Evolutionary conservation across 1,140 invertebrate genomes (phyloP).

Genomic region (Melitaea cinxia): DNA sequence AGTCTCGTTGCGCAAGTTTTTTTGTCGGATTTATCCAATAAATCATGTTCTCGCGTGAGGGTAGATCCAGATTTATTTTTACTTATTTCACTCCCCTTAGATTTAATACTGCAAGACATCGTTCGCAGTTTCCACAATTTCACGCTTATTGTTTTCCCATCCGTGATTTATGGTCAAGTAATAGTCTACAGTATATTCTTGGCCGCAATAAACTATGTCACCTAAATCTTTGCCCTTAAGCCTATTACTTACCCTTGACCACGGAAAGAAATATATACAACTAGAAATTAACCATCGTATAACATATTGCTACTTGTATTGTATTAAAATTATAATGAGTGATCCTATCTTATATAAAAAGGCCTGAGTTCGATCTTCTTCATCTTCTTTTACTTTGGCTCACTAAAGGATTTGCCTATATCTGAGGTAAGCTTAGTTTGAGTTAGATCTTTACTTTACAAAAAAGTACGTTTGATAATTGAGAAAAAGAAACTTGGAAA

Average conservation of each 20-base stretch:
- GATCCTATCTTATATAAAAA: too few relatives aligned
- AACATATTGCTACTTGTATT: background rate
- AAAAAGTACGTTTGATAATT: too few relatives aligned
- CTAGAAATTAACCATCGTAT: constrained; percentile 16
- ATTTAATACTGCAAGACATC: constrained; percentile 76
- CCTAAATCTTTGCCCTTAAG: constrained; percentile 77
- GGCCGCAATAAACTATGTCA: constrained; percentile 78
- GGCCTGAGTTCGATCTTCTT: too few relatives aligned
- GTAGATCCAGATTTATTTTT: constrained; percentile 76
- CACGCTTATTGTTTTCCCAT: constrained; percentile 82
- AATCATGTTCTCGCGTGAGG: constrained; percentile 73
- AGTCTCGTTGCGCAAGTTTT: constrained; percentile 44
- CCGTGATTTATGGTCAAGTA: constrained; percentile 78
- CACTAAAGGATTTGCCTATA: too few relatives aligned
- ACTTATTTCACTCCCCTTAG: constrained; percentile 79
- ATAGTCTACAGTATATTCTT: constrained; percentile 76
- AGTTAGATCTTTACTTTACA: too few relatives aligned
- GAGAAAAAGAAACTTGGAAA: too few relatives aligned
- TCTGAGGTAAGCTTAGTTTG: too few relatives aligned
- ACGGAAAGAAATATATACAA: constrained; percentile 35
- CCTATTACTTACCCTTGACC: constrained; percentile 55
- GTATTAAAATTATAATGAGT: background rate
- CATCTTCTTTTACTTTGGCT: too few relatives aligned
- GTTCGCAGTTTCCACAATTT: constrained; percentile 80
- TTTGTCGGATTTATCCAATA: constrained; percentile 63